Evolutionary conservation across 2,797 vertebrate genomes (phyloP).

Genomic region (Picus viridis): DNA sequence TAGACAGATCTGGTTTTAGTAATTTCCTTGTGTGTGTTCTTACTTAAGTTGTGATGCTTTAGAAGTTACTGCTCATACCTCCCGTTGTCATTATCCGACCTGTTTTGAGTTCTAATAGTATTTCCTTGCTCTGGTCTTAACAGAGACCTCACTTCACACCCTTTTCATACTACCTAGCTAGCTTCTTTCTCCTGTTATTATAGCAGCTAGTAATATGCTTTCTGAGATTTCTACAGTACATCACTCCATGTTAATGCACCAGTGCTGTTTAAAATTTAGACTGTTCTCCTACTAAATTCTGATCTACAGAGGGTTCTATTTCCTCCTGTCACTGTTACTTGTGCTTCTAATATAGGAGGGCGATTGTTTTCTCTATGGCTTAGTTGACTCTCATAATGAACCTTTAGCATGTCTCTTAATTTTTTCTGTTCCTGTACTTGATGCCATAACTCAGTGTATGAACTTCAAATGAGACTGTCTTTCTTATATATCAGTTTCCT

Average conservation of each 20-base stretch:
- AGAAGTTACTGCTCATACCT: neutral
- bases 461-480: neutral
- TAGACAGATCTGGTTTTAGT: neutral
- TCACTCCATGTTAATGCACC: neutral
- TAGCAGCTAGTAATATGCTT: neutral
- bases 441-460: neutral
- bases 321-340: neutral
- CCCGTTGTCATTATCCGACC: neutral
- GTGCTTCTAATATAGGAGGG: neutral
- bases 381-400: neutral
- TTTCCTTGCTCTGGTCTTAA: neutral
- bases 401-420: neutral
- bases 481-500: neutral
- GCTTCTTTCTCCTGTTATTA: neutral
- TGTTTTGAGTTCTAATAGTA: neutral
- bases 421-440: neutral
- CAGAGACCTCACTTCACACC: neutral
- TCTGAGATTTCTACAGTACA: neutral
- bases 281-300: conserved; percentile 1
- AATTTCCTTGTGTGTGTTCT: neutral
- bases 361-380: neutral
- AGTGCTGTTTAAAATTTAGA: neutral
- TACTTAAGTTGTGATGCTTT: neutral
- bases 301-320: neutral
- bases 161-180: neutral